phyloP scores from a whole-genome alignment of 1,140 invertebrate genomes.

The Physella acuta region DNA sequence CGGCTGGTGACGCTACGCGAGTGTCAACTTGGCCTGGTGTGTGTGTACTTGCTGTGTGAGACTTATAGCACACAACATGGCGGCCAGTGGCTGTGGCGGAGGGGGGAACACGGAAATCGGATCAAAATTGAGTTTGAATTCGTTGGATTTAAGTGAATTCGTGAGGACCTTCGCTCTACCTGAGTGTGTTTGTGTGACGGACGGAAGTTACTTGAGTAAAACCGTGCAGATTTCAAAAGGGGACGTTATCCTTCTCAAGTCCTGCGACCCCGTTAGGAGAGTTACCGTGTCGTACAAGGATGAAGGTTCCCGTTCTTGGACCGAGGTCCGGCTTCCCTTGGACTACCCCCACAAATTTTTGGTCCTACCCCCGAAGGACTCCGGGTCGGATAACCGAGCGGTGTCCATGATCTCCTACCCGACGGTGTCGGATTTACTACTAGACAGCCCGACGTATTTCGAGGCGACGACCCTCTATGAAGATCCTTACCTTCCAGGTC shows the following conservation, averaged over 20 bases:
- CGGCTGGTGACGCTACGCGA: not conserved
- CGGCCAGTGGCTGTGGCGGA: not conserved
- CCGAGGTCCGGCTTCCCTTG: constrained; percentile 13
- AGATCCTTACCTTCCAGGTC: constrained; percentile 33
- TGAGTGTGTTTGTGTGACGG: constrained; percentile 25
- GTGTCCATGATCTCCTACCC: constrained; percentile 27
- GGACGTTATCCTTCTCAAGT: constrained; percentile 29
- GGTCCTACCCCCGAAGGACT: constrained; percentile 28
- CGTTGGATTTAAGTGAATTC: constrained; percentile 21
- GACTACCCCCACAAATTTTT: constrained; percentile 26
- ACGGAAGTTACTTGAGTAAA: constrained; percentile 23
- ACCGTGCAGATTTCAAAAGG: constrained; percentile 24
- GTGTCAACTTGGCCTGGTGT: not conserved
- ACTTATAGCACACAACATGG: constrained; percentile 19
- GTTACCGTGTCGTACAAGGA: constrained; percentile 21
- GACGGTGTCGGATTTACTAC: constrained; percentile 30
- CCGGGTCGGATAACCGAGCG: not conserved
- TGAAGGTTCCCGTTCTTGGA: not conserved
- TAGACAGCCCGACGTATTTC: constrained; percentile 35
- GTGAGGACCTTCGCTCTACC: constrained; percentile 19
- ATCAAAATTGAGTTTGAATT: not conserved
- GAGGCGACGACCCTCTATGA: constrained; percentile 32
- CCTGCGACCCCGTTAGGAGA: not conserved
- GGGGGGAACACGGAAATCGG: not conserved
- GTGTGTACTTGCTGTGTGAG: too few species aligned